Base-by-base conservation (phyloP, 2,888 invertebrate genomes). In the Thyatira batis region DNA sequence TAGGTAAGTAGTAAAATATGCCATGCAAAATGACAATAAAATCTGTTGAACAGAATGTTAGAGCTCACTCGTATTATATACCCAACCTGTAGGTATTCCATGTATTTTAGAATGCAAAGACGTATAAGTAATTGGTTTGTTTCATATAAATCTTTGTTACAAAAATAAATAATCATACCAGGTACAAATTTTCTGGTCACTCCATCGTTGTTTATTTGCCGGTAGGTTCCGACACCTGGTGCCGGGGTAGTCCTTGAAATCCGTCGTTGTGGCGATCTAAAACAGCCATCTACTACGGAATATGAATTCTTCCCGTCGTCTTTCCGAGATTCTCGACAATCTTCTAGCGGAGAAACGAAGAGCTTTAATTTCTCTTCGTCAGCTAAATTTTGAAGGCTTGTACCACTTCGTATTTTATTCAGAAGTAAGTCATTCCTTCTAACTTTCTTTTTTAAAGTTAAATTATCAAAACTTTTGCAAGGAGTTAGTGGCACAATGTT, bases 401-500 rank as follows among this genome's bases (percentile, higher is more conserved):
- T 69, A 0, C 91, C 91, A 55, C 80, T 84, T 61, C 80, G 80
- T 58, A 87, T 78, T 63, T 74, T 85, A 48, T 79, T 77, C 60
- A 71, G 80, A 13, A 59, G 61, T 11, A 58, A 50, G 27, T 75
- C 73, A 30, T 73, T 77, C 52, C 65, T 82, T 56, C 76, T 83
- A 0, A 64, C 63, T 9, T 81, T 78, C 60, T 78, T 84, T 21
- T 78, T 85, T 21, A 84, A 63, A n/a, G 85, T 86, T 61, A 92
- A 79, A 61, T 92, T 92, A 65, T 92, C 92, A 60, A 92, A 85
- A 73, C 92, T 92, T 71, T 92, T 92, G 55, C 91, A 92, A 1
- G 91, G 80, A 45, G 82, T 71, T 49, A 91, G 69, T 5, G 80
- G 61, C 28, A 76, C 58, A n/a, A 85, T 63, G 54, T 92, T 90